Evolutionary conservation across 2,888 invertebrate species (phyloP).

Genomic region (Andrena trimmerana): DNA sequence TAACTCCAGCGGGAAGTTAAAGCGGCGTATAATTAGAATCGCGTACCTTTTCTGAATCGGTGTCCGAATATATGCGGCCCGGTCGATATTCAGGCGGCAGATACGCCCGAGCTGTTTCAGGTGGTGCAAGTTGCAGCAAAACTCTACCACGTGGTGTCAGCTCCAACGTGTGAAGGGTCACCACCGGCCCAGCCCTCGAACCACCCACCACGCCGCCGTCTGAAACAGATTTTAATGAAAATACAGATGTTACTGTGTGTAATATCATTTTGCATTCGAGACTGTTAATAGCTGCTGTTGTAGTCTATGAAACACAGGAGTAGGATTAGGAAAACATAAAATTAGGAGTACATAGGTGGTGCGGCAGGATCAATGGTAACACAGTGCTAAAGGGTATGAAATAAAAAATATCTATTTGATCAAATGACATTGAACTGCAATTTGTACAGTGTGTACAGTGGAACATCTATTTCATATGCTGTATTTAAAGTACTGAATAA

Average conservation of each 20-base stretch:
- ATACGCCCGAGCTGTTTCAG: constrained; percentile 85
- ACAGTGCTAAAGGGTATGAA: too few relatives aligned
- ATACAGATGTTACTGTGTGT: constrained; percentile 1
- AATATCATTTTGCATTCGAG: neutral
- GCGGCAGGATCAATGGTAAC: too few relatives aligned
- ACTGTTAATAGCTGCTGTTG: neutral
- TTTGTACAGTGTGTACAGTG: too few relatives aligned
- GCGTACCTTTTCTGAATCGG: constrained; percentile 87
- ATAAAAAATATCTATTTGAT: too few relatives aligned
- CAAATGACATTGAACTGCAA: too few relatives aligned
- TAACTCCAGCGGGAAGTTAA: constrained; percentile 1
- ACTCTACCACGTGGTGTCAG: constrained; percentile 87
- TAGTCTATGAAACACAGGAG: neutral
- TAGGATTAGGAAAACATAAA: neutral
- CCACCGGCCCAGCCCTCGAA: constrained; percentile 86
- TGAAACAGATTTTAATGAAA: constrained; percentile 73
- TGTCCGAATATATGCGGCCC: constrained; percentile 86
- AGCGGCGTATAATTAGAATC: constrained; percentile 26
- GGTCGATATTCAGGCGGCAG: constrained; percentile 87
- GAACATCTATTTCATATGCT: too few relatives aligned
- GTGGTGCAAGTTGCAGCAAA: constrained; percentile 82
- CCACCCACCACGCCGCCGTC: constrained; percentile 84
- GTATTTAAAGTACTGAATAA: too few relatives aligned
- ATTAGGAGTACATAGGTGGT: too few relatives aligned
- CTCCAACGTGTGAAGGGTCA: constrained; percentile 86